Evolutionary conservation across 2,113 vertebrate genomes (phyloP).

Genomic region (Ginglymostoma cirratum): DNA sequence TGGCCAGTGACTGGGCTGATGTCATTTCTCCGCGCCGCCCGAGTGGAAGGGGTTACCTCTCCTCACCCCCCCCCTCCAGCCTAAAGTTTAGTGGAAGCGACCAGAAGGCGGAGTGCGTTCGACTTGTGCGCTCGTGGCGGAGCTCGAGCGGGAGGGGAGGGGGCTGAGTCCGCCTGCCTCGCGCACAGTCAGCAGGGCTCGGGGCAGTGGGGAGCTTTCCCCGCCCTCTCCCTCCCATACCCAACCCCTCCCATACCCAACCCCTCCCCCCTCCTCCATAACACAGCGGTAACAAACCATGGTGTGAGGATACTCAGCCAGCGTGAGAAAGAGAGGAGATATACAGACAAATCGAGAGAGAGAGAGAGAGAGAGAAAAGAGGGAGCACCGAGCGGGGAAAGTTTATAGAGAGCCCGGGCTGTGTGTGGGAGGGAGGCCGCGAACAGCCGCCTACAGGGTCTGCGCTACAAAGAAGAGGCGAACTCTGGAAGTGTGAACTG

Average conservation of each 20-base stretch:
- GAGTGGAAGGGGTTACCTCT: neutral
- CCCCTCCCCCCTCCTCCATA: neutral
- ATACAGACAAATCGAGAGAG: neutral
- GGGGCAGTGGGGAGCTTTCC: neutral
- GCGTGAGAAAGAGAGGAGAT: neutral
- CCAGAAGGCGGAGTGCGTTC: conserved; percentile 38
- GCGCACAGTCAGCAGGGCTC: neutral
- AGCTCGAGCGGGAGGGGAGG: conserved; percentile 43
- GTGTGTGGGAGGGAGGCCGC: neutral
- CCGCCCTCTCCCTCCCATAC: conserved; percentile 41
- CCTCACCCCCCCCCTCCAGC: neutral
- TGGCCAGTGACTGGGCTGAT: neutral
- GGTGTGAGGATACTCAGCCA: neutral
- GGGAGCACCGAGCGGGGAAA: neutral
- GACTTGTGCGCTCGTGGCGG: conserved; percentile 46
- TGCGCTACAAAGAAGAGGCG: neutral
- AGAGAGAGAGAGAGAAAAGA: neutral
- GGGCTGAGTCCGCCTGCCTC: conserved; percentile 45
- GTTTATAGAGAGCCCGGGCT: conserved; percentile 4
- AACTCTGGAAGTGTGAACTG: neutral
- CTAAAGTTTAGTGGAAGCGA: conserved; percentile 47
- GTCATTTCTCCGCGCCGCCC: neutral
- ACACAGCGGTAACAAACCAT: neutral
- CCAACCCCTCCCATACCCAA: neutral
- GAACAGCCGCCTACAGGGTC: neutral